Percentiles rank a stretch among this genome's conserved stretches.
Evolutionary conservation across 2,888 invertebrate species (phyloP).

Genomic region (Holacanthella duospinosa): DNA sequence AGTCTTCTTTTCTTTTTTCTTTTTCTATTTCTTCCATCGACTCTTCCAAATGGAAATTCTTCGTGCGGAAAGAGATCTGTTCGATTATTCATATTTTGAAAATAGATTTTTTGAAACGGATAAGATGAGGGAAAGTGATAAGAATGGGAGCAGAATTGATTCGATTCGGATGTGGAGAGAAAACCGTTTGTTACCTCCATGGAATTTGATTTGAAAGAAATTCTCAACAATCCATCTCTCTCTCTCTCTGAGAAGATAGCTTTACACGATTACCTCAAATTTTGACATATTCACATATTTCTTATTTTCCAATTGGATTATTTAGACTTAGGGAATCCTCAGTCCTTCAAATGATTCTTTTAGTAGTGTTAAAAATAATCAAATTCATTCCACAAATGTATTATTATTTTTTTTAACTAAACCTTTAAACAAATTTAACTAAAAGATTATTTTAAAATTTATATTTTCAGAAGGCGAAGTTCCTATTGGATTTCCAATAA

Average conservation of each 20-base stretch:
- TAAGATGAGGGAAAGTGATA: not conserved
- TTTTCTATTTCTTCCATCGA: too few species aligned
- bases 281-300: too few species aligned
- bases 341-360: too few species aligned
- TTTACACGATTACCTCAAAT: not conserved
- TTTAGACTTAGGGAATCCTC: too few species aligned
- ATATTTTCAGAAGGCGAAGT: constrained; percentile 69
- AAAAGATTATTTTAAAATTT: too few species aligned
- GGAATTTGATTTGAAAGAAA: not conserved
- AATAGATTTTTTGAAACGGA: not conserved
- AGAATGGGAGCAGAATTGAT: not conserved
- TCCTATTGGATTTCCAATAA: constrained; percentile 84
- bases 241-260: not conserved
- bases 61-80: not conserved
- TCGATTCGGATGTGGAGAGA: not conserved
- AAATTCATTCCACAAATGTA: too few species aligned
- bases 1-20: too few species aligned
- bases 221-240: not conserved
- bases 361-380: too few species aligned
- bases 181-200: not conserved
- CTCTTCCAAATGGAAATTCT: too few species aligned
- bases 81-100: not conserved
- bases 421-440: too few species aligned
- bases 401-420: too few species aligned
- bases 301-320: too few species aligned